phyloP scores from a whole-genome alignment of 2,797 vertebrate species.

The Mustela erminea region DNA sequence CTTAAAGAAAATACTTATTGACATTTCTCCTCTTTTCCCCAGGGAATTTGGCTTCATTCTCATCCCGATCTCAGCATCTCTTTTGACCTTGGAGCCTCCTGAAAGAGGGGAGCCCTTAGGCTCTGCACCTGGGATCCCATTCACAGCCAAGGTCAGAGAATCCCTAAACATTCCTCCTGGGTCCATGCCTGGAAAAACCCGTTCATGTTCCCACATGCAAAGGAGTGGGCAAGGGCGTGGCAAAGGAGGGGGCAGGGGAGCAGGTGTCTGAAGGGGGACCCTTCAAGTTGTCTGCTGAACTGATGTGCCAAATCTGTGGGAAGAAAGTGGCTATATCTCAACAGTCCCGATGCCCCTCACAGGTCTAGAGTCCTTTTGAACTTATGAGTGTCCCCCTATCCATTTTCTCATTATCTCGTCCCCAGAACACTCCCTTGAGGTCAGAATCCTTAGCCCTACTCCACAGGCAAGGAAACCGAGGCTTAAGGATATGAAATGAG shows the following conservation, averaged over 20 bases:
- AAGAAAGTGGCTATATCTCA: slow-evolving; percentile 17
- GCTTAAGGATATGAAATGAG: neutral
- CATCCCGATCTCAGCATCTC: neutral
- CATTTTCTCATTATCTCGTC: neutral
- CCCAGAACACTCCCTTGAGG: neutral
- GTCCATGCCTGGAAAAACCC: neutral
- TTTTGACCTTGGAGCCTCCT: slow-evolving; percentile 70
- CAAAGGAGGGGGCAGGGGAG: neutral
- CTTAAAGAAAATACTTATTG: slow-evolving; percentile 12
- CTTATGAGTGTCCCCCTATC: neutral
- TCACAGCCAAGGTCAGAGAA: slow-evolving; percentile 60
- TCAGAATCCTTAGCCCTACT: neutral
- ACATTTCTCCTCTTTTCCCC: slow-evolving; percentile 65
- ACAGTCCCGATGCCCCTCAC: neutral
- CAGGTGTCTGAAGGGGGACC: neutral
- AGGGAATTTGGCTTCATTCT: neutral
- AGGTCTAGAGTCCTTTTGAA: neutral
- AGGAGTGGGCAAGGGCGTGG: slow-evolving; percentile 65
- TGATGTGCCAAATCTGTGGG: slow-evolving; percentile 78
- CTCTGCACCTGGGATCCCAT: neutral
- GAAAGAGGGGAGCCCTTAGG: neutral
- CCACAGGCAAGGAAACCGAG: neutral
- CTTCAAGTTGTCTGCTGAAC: slow-evolving; percentile 73
- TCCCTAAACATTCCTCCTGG: neutral
- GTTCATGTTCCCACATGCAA: neutral